Evolutionary conservation across 2,797 vertebrate genomes (phyloP).

Genomic region (Tenualosa thibaudeaui): DNA sequence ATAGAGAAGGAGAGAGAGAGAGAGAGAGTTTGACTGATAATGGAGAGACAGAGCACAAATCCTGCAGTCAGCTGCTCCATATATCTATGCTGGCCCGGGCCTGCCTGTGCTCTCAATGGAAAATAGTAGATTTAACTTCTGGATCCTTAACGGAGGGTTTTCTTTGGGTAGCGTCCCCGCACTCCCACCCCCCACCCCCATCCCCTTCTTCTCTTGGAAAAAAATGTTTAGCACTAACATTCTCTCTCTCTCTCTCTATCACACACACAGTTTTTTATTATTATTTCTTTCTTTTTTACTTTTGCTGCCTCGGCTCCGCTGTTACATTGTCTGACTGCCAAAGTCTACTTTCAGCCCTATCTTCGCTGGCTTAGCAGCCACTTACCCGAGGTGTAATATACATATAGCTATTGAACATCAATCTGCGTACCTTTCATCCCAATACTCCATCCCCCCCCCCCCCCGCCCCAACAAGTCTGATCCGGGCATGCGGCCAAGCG

Average conservation of each 20-base stretch:
- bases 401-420: slow-evolving; percentile 51
- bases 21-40: slow-evolving; percentile 46
- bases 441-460: slow-evolving; percentile 25
- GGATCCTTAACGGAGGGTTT: slow-evolving; percentile 65
- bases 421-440: slow-evolving; percentile 44
- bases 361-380: slow-evolving; percentile 45
- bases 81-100: slow-evolving; percentile 56
- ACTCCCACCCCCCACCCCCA: background rate
- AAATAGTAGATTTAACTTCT: slow-evolving; percentile 68
- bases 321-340: slow-evolving; percentile 57
- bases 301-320: background rate
- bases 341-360: slow-evolving; percentile 63
- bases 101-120: slow-evolving; percentile 63
- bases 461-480: background rate
- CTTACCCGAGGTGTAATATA: slow-evolving; percentile 52
- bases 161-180: slow-evolving; percentile 65
- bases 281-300: background rate
- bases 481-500: background rate
- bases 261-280: background rate
- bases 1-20: slow-evolving; percentile 32
- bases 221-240: slow-evolving; percentile 64
- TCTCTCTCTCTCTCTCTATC: slow-evolving; percentile 57
- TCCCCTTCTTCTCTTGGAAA: slow-evolving; percentile 65
- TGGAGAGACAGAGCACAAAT: slow-evolving; percentile 55
- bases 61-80: slow-evolving; percentile 57